Percentiles rank a stretch among this genome's conserved stretches.
Conservation (phyloP, 2,888 invertebrate genomes). For the Eupsilia transversa region DNA sequence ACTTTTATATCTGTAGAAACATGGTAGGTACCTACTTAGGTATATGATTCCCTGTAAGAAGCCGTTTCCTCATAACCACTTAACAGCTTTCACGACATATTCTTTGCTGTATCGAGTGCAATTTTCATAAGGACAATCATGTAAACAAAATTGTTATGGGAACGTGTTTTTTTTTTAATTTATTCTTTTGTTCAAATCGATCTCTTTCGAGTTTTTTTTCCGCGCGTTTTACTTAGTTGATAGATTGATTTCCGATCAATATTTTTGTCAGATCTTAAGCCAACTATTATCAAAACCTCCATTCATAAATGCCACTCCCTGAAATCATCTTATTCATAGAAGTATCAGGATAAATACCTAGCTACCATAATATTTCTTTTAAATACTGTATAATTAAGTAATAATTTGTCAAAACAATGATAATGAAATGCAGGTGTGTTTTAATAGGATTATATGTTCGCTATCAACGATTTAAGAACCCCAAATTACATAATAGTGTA, state of each 20-base stretch:
- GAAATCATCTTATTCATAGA: slow-evolving; percentile 26
- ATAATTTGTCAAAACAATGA: slow-evolving; percentile 11
- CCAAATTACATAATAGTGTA: slow-evolving; percentile 1
- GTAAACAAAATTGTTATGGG: too few species aligned
- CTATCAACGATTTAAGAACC: slow-evolving; percentile 12
- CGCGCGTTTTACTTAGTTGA: background rate
- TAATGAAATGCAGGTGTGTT: background rate
- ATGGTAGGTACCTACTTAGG: background rate
- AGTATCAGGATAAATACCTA: slow-evolving; percentile 12
- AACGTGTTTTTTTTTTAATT: background rate
- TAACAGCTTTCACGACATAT: background rate
- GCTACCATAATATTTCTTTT: too few species aligned
- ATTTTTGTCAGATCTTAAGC: slow-evolving; percentile 8
- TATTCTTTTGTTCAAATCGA: background rate
- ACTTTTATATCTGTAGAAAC: background rate
- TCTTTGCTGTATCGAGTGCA: background rate
- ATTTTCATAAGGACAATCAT: too few species aligned
- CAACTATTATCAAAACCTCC: slow-evolving; percentile 11
- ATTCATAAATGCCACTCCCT: slow-evolving; percentile 13
- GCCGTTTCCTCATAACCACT: background rate
- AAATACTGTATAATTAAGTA: slow-evolving; percentile 7
- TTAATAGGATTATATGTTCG: slow-evolving; percentile 16
- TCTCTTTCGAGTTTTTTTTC: background rate
- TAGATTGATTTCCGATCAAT: background rate
- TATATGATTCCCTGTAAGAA: background rate